Percentiles rank a stretch among this genome's conserved stretches.
These are phyloP conservation scores for Ispidina picta DNA, from an alignment of 2,797 vertebrate species.

Conservation along the genomic window DNA sequence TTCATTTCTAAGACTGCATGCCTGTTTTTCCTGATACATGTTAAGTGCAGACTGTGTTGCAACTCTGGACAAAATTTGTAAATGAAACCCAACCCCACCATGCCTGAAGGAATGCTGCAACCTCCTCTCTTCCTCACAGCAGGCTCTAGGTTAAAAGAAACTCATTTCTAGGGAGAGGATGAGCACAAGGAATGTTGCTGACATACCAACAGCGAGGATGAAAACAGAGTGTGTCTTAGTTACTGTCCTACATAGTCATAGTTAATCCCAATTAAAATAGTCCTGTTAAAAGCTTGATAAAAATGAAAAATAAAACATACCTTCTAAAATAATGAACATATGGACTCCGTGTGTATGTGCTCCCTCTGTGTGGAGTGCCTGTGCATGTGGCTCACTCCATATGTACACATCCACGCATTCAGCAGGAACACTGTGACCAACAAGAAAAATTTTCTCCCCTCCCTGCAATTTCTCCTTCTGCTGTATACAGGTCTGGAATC, in stretches of 20 bases:
- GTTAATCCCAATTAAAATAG: not conserved
- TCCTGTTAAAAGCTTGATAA: not conserved
- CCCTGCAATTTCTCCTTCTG: not conserved
- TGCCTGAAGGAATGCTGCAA: slow-evolving; percentile 41
- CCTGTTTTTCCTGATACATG: not conserved
- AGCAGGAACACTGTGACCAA: not conserved
- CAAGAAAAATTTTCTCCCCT: not conserved
- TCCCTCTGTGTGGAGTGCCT: not conserved
- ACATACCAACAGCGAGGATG: not conserved
- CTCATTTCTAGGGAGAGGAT: slow-evolving; percentile 6
- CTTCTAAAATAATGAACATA: slow-evolving; percentile 9
- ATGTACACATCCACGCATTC: not conserved
- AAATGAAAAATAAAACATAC: slow-evolving; percentile 7
- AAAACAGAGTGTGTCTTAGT: not conserved
- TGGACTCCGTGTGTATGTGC: not conserved
- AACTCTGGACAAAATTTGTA: slow-evolving; percentile 25
- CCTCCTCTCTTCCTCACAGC: slow-evolving; percentile 10
- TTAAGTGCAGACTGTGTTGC: slow-evolving; percentile 1
- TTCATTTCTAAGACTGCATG: not conserved
- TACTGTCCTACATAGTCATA: not conserved
- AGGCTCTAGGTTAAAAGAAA: slow-evolving; percentile 33
- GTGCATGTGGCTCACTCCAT: not conserved
- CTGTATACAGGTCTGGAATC: not conserved
- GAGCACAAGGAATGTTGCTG: slow-evolving; percentile 54
- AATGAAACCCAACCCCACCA: slow-evolving; percentile 32